phyloP scores from a whole-genome alignment of 2,113 vertebrate genomes.

The Pygoscelis adeliae region DNA sequence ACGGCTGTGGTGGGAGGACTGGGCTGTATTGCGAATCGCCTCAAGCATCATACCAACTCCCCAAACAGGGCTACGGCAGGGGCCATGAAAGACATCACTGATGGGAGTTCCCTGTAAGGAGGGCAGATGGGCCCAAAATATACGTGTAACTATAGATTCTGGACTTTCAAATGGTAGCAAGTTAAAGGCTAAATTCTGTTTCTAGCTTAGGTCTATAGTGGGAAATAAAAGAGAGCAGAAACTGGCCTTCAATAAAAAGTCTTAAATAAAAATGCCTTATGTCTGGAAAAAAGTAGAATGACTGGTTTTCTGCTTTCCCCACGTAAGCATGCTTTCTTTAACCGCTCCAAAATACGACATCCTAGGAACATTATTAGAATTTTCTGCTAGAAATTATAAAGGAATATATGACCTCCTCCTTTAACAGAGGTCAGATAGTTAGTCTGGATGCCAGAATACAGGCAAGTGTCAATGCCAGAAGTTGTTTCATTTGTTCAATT shows the following conservation, averaged over 20 bases:
- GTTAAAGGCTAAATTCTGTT: background rate
- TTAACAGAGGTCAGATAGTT: background rate
- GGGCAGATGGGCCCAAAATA: background rate
- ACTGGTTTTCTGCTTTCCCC: background rate
- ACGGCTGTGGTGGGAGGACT: background rate
- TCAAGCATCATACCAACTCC: background rate
- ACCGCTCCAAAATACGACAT: background rate
- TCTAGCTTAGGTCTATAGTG: background rate
- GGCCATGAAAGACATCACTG: background rate
- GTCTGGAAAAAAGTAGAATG: background rate
- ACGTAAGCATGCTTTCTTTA: background rate
- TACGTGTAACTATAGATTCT: background rate
- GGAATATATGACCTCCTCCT: background rate
- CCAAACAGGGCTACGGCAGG: background rate
- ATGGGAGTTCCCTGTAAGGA: background rate
- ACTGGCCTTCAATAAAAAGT: background rate
- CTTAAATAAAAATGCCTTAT: background rate
- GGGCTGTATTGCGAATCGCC: rapidly evolving
- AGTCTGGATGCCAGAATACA: background rate
- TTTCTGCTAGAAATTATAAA: background rate
- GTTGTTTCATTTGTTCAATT: background rate
- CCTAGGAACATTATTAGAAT: background rate
- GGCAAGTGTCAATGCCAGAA: background rate
- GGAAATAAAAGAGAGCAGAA: background rate
- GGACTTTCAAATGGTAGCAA: background rate